These are phyloP conservation scores for Leptinotarsa tumamoca DNA, from an alignment of 2,888 invertebrate species.

Conservation along the genomic window DNA sequence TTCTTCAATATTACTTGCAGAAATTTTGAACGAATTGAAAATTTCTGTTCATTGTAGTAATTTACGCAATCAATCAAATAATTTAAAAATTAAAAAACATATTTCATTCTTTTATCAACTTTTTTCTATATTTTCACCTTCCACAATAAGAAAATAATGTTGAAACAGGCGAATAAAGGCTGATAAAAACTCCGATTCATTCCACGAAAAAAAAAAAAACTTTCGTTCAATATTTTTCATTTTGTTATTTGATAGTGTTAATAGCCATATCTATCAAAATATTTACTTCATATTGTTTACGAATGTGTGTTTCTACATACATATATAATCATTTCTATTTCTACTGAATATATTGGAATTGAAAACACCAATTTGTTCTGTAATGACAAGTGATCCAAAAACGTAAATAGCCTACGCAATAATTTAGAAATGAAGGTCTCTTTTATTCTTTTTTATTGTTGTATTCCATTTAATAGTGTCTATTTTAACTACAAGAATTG, in stretches of 20 bases:
- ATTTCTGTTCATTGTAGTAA: too few relatives aligned
- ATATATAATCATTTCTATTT: slow-evolving; percentile 2
- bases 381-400: neutral
- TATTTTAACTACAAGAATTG: slow-evolving; percentile 33
- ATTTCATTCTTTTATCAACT: too few relatives aligned
- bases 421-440: slow-evolving; percentile 1
- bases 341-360: neutral
- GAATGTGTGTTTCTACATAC: neutral
- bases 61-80: too few relatives aligned
- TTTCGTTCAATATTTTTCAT: too few relatives aligned
- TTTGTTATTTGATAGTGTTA: neutral
- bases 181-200: too few relatives aligned
- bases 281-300: neutral
- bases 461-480: slow-evolving; percentile 36
- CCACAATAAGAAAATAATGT: too few relatives aligned
- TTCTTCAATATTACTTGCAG: too few relatives aligned
- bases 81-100: too few relatives aligned
- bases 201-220: too few relatives aligned
- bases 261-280: neutral
- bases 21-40: too few relatives aligned
- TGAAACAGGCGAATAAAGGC: too few relatives aligned
- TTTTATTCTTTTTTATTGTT: slow-evolving; percentile 17
- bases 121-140: too few relatives aligned
- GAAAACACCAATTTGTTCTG: slow-evolving; percentile 4
- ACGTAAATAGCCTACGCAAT: neutral